Conservation (phyloP, 2,797 vertebrate genomes). For the Gobionotothen gibberifrons region DNA sequence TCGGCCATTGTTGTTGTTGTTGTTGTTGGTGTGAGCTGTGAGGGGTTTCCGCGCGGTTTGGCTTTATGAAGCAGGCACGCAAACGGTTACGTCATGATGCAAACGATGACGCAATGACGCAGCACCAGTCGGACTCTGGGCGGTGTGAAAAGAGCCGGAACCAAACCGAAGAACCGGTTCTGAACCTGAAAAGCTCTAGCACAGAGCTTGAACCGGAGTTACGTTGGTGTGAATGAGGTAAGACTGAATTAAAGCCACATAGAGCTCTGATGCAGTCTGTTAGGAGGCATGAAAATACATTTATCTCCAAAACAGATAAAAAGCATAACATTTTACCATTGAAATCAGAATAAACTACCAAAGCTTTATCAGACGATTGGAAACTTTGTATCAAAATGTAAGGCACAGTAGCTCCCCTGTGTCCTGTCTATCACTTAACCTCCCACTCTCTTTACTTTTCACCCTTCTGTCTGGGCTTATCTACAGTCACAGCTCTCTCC, state of each 20-base stretch:
- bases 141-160: too few relatives aligned
- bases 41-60: too few relatives aligned
- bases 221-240: too few relatives aligned
- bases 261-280: slow-evolving; percentile 15
- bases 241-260: slow-evolving; percentile 29
- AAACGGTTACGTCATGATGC: too few relatives aligned
- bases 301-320: slow-evolving; percentile 43
- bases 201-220: too few relatives aligned
- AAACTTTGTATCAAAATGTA: slow-evolving; percentile 26
- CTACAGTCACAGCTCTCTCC: slow-evolving; percentile 61
- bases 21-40: too few relatives aligned
- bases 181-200: too few relatives aligned
- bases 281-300: slow-evolving; percentile 39
- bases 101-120: too few relatives aligned
- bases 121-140: too few relatives aligned
- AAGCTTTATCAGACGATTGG: slow-evolving; percentile 13
- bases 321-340: slow-evolving; percentile 27
- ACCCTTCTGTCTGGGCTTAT: slow-evolving; percentile 58
- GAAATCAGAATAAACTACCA: slow-evolving; percentile 21
- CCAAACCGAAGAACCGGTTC: too few relatives aligned
- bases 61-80: too few relatives aligned
- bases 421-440: slow-evolving; percentile 28
- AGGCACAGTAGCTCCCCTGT: slow-evolving; percentile 35
- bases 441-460: background rate
- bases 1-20: too few relatives aligned